phyloP scores from a whole-genome alignment of 2,888 invertebrate species.

The Rhagonycha lutea region DNA sequence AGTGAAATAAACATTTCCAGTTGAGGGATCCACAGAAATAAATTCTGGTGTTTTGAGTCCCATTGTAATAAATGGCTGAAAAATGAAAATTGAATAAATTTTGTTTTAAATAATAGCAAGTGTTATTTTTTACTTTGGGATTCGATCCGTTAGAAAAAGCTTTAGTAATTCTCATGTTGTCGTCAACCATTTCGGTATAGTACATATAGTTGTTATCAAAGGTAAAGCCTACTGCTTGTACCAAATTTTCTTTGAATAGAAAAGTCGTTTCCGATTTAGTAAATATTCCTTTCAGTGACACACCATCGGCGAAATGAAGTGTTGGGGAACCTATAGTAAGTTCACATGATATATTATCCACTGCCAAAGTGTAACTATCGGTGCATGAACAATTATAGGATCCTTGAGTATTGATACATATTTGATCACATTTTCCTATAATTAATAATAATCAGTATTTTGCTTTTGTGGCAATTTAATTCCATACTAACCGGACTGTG shows the following conservation, averaged over 20 bases:
- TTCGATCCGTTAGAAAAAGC: slow-evolving; percentile 65
- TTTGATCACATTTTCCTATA: slow-evolving; percentile 66
- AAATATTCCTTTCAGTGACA: slow-evolving; percentile 67
- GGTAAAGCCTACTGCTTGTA: slow-evolving; percentile 69
- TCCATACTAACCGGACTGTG: slow-evolving; percentile 56
- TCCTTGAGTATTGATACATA: slow-evolving; percentile 64
- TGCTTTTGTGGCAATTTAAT: not conserved
- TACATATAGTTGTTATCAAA: slow-evolving; percentile 73
- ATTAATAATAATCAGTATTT: not conserved
- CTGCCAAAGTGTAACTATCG: slow-evolving; percentile 58
- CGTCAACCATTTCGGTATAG: slow-evolving; percentile 76
- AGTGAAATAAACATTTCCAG: slow-evolving; percentile 81
- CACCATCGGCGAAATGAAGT: slow-evolving; percentile 69
- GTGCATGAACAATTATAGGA: slow-evolving; percentile 69
- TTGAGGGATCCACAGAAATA: slow-evolving; percentile 77
- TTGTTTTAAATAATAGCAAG: not conserved
- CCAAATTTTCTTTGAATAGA: slow-evolving; percentile 58
- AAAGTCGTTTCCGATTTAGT: slow-evolving; percentile 60
- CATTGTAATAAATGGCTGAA: slow-evolving; percentile 62
- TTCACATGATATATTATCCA: slow-evolving; percentile 61
- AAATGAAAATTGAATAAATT: not conserved
- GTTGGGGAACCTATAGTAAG: slow-evolving; percentile 65
- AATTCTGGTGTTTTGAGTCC: slow-evolving; percentile 77
- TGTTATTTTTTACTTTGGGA: slow-evolving; percentile 57
- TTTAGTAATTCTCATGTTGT: slow-evolving; percentile 72